Evolutionary conservation across 2,113 vertebrate genomes (phyloP), one percentile per base, ranked within the genome.

Genomic region (rat (Rattus norvegicus)): DNA sequence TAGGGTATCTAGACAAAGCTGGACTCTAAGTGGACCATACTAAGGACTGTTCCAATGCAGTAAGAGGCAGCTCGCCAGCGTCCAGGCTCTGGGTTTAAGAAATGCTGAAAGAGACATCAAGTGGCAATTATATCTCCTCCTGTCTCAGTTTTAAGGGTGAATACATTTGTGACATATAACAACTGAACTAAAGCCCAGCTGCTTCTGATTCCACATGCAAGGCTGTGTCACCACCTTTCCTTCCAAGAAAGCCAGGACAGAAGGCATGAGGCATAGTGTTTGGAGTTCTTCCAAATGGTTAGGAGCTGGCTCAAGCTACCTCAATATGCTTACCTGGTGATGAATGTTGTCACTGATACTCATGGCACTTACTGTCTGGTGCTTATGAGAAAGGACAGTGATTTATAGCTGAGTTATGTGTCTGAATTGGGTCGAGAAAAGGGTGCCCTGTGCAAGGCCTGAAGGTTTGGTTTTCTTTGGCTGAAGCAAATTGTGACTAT

Each of bases 261-360:
- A 49, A 92, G 56, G 70, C 26, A 70, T 26, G 88, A 61, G 70
- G 86, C 95, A 63, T 10, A 52, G 24, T 30, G 95, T 97, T 96
- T 65, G 39, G 95, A 90, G 86, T 96, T 30, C 28, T 96, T 95
- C 98, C 98, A 97, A 97, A 97, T 96, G 97, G 94, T 96, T 95
- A 12, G 49, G 75, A 97, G 96, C 97, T 98, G 93, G 96, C 19
- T 0, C 90, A 87, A 97, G 96, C 92, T 14, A 93, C 43, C 10
- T 91, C 97, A 97, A 98, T 98, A 98, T 97, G 88, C 81, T 98
- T 98, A 97, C 97, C 56, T 87, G 97, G 97, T 98, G 98, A 98
- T 98, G 97, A 98, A 99, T 98, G 98, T 95, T 98, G 97, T 98
- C 98, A 98, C 98, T 97, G 98, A 97, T 72, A 97, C 87, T 97